Base-by-base conservation (phyloP, 2,888 invertebrate species). In the Notocelia uddmanniana region DNA sequence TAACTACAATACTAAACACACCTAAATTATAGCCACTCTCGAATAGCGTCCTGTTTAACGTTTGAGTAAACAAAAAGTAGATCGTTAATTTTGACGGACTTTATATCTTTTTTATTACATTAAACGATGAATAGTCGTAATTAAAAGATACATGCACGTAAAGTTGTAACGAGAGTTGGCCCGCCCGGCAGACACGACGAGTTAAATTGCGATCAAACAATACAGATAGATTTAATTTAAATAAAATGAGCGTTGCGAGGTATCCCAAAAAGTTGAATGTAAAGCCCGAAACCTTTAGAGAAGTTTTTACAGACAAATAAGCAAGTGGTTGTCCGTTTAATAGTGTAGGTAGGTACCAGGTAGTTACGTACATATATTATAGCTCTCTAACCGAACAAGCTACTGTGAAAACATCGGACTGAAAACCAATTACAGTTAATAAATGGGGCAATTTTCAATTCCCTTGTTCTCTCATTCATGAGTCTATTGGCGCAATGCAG, bases 401-500 rank as follows among this genome's bases (percentile, higher is more conserved):
- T 21, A 34, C 19, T 50, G 68, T 45, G 37, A 50, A 50, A 68
- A 50, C 21, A 70, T 64, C 50, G 26, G 45, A 70, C 45, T 41
- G 52, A 34, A 70, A 70, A 59, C 52, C 66, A 70, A 70, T 70
- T 54, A 59, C 26, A 54, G 31, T 31, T 71, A 70, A 59, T 41
- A 66, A 52, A 58, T 52, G 48, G 50, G 41, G 19, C 23, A 31
- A 70, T 70, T 70, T 54, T 71, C 59, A 21, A 54, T 59, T 26
- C 63, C 37, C 21, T 58, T 50, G 69, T 50, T 58, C 50, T n/a
- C 55, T 50, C 57, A 64, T 64, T 62, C 62, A 37, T 48, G 34
- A 63, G 52, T 64, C 19, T 57, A 34, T 23, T 70, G 64, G 34
- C 64, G 69, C 69, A 64, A 23, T 70, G 69, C 69, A 64, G 63